Evolutionary conservation across 2,113 vertebrate species (phyloP).

Genomic region (Pomatorhinus ruficollis): DNA sequence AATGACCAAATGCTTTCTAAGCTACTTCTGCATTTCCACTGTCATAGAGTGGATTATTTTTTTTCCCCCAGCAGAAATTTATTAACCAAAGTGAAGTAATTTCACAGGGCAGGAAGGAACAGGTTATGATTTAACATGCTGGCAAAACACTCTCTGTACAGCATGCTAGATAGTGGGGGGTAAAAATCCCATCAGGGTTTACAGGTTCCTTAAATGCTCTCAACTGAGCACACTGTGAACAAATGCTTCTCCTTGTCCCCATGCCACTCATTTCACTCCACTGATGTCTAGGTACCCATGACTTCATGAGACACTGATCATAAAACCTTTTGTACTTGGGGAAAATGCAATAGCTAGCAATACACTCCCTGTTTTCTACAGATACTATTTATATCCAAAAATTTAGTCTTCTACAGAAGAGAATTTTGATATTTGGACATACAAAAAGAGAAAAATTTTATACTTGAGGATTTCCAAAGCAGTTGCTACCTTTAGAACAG

Average conservation of each 20-base stretch:
- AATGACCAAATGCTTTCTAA: background rate
- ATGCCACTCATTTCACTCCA: background rate
- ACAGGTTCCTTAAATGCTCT: background rate
- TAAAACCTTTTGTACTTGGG: background rate
- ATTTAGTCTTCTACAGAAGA: background rate
- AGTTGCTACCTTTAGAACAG: background rate
- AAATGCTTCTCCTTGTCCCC: background rate
- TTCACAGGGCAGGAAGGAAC: conserved; percentile 6
- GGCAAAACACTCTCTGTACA: background rate
- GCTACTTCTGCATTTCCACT: background rate
- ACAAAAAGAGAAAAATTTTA: background rate
- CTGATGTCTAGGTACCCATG: background rate
- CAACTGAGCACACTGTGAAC: background rate
- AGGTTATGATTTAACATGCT: background rate
- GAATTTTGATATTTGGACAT: background rate
- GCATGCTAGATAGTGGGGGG: background rate
- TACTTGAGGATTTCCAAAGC: background rate
- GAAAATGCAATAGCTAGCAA: background rate
- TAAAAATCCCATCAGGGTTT: background rate
- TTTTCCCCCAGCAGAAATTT: background rate
- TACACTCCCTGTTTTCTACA: background rate
- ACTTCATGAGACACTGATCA: background rate
- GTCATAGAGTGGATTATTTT: background rate
- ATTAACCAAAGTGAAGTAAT: conserved; percentile 22
- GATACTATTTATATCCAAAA: background rate